Base-by-base conservation (phyloP, 2,113 vertebrate species). In the Oreocharis arfaki region DNA sequence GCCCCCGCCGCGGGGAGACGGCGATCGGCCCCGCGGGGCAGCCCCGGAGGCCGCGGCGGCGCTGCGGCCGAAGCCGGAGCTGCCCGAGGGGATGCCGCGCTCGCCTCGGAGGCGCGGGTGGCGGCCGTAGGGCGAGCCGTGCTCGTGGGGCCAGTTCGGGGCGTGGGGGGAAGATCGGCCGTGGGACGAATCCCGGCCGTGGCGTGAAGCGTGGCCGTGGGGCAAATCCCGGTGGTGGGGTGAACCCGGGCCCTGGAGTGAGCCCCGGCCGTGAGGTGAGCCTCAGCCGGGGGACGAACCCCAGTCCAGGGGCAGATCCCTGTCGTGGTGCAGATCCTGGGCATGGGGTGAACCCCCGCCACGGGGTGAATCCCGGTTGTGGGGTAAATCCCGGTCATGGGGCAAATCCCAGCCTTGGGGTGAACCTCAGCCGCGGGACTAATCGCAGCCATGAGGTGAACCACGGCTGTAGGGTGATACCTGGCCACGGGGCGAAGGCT, bases 301-400 rank as follows among this genome's bases (percentile, higher is more conserved):
- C 9, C 23, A 1, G 67, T 1, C 8, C 7, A 14, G 32, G 47
- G 8, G 10, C 10, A 5, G 2, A 18, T 23, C 49, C 32, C 3
- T 4, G 57, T 2, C 3, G 14, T 3, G 74, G 13, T 55, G 26
- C 1, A 5, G 12, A 32, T 18, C 18, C 18, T 5, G 13, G 52
- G 8, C 32, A 0, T 2, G 20, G 23, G 23, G 3, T 9, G 24
- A 30, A 7, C 2, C 47, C 14, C 27, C 0, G 81, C 2, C 2
- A 1, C 2, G 75, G 11, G 24, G 56, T 2, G 19, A 55, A 41
- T 5, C 7, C 16, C 3, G 4, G 33, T 0, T 2, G 9, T 11
- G 46, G 13, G 47, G 56, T 12, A 1, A 39, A 16, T 10, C 33
- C 4, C 3, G 3, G 46, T 9, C 18, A 1, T 10, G 55, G 64